phyloP scores from a whole-genome alignment of 64 coral and sea anemone genomes.

The Platygyra sinensis region DNA sequence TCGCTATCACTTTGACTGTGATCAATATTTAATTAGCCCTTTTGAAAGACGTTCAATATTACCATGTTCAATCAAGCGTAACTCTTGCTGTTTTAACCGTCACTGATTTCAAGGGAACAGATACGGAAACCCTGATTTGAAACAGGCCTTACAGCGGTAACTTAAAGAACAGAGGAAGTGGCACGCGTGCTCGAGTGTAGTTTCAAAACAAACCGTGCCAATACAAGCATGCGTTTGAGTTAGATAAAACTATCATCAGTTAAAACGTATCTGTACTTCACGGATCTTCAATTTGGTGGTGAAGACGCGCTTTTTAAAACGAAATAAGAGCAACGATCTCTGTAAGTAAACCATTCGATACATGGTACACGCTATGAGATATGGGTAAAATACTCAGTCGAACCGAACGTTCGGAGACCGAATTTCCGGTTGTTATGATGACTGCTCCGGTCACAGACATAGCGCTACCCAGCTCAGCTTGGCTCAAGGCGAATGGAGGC shows the following conservation, averaged over 20 bases:
- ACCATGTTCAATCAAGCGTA: slow-evolving; percentile 7
- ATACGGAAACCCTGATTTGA: not conserved
- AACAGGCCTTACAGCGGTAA: not conserved
- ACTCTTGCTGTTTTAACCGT: not conserved
- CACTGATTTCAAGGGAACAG: not conserved
- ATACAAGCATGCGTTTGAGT: not conserved
- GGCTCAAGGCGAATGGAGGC: not conserved
- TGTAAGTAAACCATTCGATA: too few relatives aligned
- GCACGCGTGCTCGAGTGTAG: not conserved
- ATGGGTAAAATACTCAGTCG: slow-evolving; percentile 4
- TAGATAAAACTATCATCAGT: not conserved
- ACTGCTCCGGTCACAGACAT: not conserved
- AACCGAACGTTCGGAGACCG: not conserved
- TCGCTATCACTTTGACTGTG: not conserved
- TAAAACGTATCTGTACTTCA: too few relatives aligned
- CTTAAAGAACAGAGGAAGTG: too few relatives aligned
- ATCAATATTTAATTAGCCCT: slow-evolving; percentile 6
- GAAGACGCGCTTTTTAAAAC: not conserved
- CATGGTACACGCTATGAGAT: not conserved
- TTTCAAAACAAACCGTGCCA: not conserved
- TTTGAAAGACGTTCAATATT: not conserved
- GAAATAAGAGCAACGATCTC: too few relatives aligned
- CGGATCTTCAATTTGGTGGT: too few relatives aligned
- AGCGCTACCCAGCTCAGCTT: not conserved
- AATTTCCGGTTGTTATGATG: not conserved